Base-by-base conservation (phyloP, 2,797 vertebrate species). In the Cephalopachus bancanus region DNA sequence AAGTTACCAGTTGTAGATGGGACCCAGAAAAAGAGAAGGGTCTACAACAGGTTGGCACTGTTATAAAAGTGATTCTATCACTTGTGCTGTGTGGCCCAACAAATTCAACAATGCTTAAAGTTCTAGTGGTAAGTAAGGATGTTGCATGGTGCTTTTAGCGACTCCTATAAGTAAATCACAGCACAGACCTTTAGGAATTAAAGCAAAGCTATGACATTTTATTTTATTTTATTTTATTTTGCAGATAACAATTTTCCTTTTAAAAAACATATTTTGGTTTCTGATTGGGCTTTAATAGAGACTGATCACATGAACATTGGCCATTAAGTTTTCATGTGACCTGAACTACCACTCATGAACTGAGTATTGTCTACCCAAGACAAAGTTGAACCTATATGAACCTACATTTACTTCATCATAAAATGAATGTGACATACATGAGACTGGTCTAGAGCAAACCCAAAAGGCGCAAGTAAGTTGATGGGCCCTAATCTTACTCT, bases 181-280 rank as follows among this genome's bases (percentile, higher is more conserved):
- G 30, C 12, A 62, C 20, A 84, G 60, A 33, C 5, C 59, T 84
- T 53, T 19, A 80, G 22, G 4, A 14, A 49, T 92, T 85, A 92
- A 59, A 80, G 14, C n/a, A 78, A 79, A 89, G 12, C 5, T 72
- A 79, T 28, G 8, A 19, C 24, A 75, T 51, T 19, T 20, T 44
- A 44, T 44, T 44, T 44, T 44, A 44, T 44, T 44, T 44, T 44
- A 44, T 44, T 44, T 44, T 44, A n/a, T 37, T 92, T 51, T 37
- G 55, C 16, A 53, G 51, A 75, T 62, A 83, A 89, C 3, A 79
- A 37, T 57, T 87, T 9, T 85, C 20, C 55, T 95, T 37, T 76
- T 90, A 10, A 83, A 53, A 91, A 96, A 72, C 14, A 53, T 22
- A 87, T 60, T 53, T 89, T 79, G 69, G 16, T 19, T 92, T 89